Evolutionary conservation across 1,140 invertebrate species (phyloP), one percentile per base, ranked within the genome.

Genomic region (Dreissena rostriformis): DNA sequence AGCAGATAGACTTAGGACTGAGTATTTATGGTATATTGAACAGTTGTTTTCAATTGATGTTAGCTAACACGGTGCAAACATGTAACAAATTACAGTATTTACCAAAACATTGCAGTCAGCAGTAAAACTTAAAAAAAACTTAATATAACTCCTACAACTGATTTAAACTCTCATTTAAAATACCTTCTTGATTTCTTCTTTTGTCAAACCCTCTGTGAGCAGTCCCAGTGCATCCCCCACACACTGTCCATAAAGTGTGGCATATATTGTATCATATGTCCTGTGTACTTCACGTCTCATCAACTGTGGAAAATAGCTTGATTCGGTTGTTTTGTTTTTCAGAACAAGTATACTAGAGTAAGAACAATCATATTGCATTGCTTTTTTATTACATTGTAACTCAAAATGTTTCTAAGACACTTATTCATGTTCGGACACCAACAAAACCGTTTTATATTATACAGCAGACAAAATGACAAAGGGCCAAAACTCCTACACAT

Each of bases 191-290:
- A 88, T 82, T 68, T 91, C 87, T 51, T 87, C 82, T 82, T 88
- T 91, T 19, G 71, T 78, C 57, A 91, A 72, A 51, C 87, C 88
- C 71, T 91, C 90, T 65, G 89, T 90, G 10, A 91, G 78, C 24
- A 91, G 76, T 28, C 90, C 90, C 52, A 91, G 80, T 49, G 89
- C 89, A 89, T 91, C 90, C 1, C 90, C 90, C 52, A 89, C 74
- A 79, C 88, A 90, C 24, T 91, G 88, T 14, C 90, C 90, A 86
- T 90, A 90, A 28, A 91, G 85, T 0, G 88, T 89, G 1, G 85
- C 90, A 68, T 79, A 79, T 29, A 91, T 88, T 63, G 66, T 81
- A 29, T 88, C 86, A 72, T 86, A 86, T n/a, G 82, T 79, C 19
- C 77, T 26, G 68, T 86, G 73, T 6, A 86, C 51, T 66, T 86